Conservation (phyloP, 2,113 vertebrate species). For the Lampris incognitus region DNA sequence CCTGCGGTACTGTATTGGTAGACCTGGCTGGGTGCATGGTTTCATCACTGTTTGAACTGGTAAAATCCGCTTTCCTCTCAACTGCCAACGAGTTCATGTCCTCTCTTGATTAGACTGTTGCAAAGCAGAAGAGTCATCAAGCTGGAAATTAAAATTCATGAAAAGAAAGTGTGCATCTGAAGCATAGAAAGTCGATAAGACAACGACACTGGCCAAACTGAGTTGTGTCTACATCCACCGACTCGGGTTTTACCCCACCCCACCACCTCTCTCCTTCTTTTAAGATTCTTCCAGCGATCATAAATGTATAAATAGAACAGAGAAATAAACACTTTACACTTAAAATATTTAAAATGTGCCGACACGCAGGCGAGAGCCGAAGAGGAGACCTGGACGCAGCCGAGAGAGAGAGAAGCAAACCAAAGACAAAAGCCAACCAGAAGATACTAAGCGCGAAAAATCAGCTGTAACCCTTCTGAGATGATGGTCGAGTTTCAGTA, state of each 20-base stretch:
- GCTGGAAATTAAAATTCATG: too few relatives aligned
- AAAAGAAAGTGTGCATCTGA: too few relatives aligned
- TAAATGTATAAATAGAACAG: constrained; percentile 43
- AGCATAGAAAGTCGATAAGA: too few relatives aligned
- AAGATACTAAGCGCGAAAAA: background rate
- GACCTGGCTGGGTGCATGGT: constrained; percentile 14
- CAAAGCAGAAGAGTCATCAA: background rate
- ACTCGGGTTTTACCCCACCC: background rate
- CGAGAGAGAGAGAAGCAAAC: background rate
- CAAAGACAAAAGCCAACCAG: background rate
- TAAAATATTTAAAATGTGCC: constrained; percentile 55
- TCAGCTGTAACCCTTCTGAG: background rate
- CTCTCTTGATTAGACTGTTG: constrained; percentile 27
- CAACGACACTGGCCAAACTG: too few relatives aligned
- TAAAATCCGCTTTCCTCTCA: constrained; percentile 37
- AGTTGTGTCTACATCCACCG: too few relatives aligned
- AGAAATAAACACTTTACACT: constrained; percentile 49
- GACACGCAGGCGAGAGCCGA: constrained; percentile 11
- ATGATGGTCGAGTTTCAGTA: constrained; percentile 14
- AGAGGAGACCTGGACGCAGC: background rate
- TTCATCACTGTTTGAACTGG: constrained; percentile 27
- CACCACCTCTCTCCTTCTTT: constrained; percentile 27
- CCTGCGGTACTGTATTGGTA: constrained; percentile 2
- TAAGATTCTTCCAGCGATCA: constrained; percentile 15
- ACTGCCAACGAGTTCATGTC: constrained; percentile 30